Percentiles rank a stretch among this genome's conserved stretches.
These are phyloP conservation scores for Sphenodon punctatus DNA, from an alignment of 2,797 vertebrate species.

Conservation along the genomic window DNA sequence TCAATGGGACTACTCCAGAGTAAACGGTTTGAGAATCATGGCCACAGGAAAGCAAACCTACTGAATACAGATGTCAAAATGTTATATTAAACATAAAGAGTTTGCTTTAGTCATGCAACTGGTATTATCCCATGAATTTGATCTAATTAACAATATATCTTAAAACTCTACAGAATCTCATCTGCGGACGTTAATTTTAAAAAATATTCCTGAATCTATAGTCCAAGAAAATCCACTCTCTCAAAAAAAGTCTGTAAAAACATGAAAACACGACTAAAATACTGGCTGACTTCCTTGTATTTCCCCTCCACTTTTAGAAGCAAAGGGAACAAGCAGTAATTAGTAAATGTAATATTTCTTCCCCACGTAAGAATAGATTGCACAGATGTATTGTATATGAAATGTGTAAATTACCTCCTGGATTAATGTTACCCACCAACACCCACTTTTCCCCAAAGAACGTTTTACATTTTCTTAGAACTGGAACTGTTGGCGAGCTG, in stretches of 20 bases:
- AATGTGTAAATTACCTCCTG: slow-evolving; percentile 13
- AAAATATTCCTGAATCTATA: slow-evolving; percentile 20
- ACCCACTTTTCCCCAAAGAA: slow-evolving; percentile 34
- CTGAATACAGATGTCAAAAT: neutral
- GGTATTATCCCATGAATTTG: neutral
- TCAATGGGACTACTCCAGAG: too few species aligned
- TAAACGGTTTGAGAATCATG: too few species aligned
- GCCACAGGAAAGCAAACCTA: too few species aligned
- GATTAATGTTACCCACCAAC: neutral
- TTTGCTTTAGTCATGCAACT: slow-evolving; percentile 35
- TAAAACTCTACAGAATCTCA: neutral
- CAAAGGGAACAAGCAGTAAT: slow-evolving; percentile 7
- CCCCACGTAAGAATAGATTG: slow-evolving; percentile 21
- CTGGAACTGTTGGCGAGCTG: neutral
- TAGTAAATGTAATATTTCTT: slow-evolving; percentile 21
- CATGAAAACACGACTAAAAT: slow-evolving; percentile 24
- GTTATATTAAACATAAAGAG: neutral
- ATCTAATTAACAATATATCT: slow-evolving; percentile 9
- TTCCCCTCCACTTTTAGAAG: neutral
- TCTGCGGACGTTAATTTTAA: slow-evolving; percentile 21
- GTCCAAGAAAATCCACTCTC: neutral
- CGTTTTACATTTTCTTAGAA: neutral
- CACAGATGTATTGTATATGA: slow-evolving; percentile 3
- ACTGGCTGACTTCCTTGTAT: slow-evolving; percentile 35
- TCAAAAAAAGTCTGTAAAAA: neutral